phyloP scores from a whole-genome alignment of 2,797 vertebrate genomes.

The Linurgus olivaceus region DNA sequence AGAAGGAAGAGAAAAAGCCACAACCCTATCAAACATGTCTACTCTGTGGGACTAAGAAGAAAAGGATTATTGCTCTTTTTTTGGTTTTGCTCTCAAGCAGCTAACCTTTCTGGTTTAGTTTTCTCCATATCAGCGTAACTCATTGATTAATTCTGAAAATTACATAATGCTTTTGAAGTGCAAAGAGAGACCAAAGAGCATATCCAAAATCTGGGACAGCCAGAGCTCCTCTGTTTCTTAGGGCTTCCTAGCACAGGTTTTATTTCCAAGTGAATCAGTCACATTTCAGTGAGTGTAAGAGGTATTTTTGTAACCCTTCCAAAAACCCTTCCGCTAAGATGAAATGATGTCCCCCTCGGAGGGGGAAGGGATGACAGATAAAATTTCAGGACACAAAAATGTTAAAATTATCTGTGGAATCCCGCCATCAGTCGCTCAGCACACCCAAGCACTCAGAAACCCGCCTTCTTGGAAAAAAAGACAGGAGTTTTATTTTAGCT shows the following conservation, averaged over 20 bases:
- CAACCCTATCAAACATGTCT: neutral
- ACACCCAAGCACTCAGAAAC: neutral
- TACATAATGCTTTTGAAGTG: conserved; percentile 39
- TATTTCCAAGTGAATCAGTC: conserved; percentile 9
- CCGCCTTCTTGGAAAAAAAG: neutral
- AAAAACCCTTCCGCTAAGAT: neutral
- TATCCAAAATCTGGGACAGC: conserved; percentile 22
- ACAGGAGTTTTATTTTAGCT: neutral
- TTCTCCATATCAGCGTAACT: neutral
- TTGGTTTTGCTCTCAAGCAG: neutral
- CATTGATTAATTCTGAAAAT: conserved; percentile 57
- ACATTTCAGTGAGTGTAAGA: neutral
- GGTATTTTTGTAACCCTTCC: conserved; percentile 18
- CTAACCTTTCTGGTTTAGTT: conserved; percentile 20
- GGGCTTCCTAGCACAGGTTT: neutral
- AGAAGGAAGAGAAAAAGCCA: neutral
- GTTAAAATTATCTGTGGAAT: neutral
- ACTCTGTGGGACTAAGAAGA: neutral
- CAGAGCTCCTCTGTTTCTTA: neutral
- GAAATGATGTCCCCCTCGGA: neutral
- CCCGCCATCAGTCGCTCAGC: neutral
- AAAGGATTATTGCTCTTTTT: neutral
- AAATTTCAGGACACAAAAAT: neutral
- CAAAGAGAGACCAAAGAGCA: conserved; percentile 22
- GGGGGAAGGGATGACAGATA: neutral